Conservation (phyloP, 1,140 invertebrate genomes). For the Argopecten irradians region DNA sequence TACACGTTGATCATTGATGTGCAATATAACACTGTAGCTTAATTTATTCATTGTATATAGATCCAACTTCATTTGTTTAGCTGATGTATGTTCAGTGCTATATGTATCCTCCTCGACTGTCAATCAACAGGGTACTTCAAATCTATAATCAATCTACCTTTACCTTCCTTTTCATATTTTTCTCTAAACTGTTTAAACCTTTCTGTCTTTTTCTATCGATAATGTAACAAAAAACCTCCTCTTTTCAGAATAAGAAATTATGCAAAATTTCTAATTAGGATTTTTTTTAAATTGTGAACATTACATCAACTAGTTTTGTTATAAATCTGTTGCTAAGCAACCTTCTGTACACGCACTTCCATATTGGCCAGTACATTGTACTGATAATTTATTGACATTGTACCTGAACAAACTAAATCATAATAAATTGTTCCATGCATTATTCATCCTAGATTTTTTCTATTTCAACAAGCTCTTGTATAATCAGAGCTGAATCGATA, state of each 20-base stretch:
- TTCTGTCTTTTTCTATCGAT: no score
- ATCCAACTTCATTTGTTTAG: neutral
- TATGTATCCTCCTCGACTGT: neutral
- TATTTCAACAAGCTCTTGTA: neutral
- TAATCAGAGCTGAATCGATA: neutral
- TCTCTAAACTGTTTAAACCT: no score
- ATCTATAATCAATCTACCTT: neutral
- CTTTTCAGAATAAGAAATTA: neutral
- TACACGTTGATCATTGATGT: slow-evolving; percentile 3
- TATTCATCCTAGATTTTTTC: neutral
- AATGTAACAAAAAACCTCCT: no score
- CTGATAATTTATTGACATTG: neutral
- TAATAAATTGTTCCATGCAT: neutral
- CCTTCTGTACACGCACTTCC: neutral
- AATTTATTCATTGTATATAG: slow-evolving; percentile 23
- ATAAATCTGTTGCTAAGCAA: neutral
- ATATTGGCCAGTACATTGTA: neutral
- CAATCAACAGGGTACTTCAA: neutral
- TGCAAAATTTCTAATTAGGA: neutral
- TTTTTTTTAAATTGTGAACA: neutral
- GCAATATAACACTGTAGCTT: neutral
- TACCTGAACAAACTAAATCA: neutral
- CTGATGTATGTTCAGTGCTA: neutral
- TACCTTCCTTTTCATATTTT: no score
- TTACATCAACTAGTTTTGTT: neutral